phyloP scores from a whole-genome alignment of 2,797 vertebrate species.

The Clarias platycephalus region DNA sequence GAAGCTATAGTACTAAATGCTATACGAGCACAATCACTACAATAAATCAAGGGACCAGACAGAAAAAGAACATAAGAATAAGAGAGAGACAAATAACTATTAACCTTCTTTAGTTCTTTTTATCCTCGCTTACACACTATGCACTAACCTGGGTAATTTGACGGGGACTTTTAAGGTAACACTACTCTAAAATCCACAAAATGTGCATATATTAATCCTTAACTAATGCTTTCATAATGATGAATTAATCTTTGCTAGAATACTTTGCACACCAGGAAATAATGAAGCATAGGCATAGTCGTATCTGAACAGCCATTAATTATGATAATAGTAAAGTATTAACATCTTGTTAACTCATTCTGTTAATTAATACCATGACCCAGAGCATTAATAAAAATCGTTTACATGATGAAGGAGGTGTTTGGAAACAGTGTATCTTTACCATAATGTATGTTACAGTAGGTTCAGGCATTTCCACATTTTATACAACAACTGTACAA shows the following conservation, averaged over 20 bases:
- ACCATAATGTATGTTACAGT: neutral
- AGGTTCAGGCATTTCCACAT: neutral
- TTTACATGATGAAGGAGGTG: neutral
- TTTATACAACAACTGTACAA: too few species aligned
- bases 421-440: neutral
- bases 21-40: neutral
- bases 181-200: neutral
- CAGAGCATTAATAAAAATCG: slow-evolving; percentile 7
- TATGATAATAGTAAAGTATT: slow-evolving; percentile 28
- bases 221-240: slow-evolving; percentile 9
- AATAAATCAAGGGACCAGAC: slow-evolving; percentile 13
- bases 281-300: neutral
- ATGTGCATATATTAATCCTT: slow-evolving; percentile 7
- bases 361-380: slow-evolving; percentile 19
- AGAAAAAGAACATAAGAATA: neutral
- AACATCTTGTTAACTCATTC: slow-evolving; percentile 21
- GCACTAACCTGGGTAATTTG: too few species aligned
- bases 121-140: neutral
- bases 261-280: slow-evolving; percentile 7
- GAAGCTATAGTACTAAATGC: slow-evolving; percentile 7
- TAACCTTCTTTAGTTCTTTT: neutral
- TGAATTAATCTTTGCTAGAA: neutral
- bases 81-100: neutral
- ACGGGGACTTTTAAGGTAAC: neutral
- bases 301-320: neutral